phyloP scores from a whole-genome alignment of 2,888 invertebrate genomes.

The Eupithecia tripunctaria region DNA sequence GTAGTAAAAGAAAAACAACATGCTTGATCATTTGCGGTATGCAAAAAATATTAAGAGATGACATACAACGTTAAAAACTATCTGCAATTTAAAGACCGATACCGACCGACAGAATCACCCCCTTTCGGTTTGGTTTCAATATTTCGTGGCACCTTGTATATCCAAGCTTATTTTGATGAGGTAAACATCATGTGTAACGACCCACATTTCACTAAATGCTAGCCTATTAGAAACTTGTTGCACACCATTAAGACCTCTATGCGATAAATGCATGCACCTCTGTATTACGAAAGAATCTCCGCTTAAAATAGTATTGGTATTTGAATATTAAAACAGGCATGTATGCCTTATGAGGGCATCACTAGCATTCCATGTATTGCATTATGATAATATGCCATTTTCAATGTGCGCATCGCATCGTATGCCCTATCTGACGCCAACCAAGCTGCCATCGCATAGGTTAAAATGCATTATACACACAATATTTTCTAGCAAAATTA shows the following conservation, averaged over 20 bases:
- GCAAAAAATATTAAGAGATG: no score
- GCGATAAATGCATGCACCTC: conserved; percentile 29
- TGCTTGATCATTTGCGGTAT: no score
- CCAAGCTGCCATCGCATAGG: conserved; percentile 27
- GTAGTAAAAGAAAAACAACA: no score
- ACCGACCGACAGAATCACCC: no score
- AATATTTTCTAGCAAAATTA: conserved; percentile 7
- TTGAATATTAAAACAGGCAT: conserved; percentile 63
- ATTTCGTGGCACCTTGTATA: background rate
- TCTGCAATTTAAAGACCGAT: no score
- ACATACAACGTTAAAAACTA: no score
- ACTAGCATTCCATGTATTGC: conserved; percentile 76
- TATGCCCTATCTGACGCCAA: conserved; percentile 69
- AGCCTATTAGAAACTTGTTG: conserved; percentile 16
- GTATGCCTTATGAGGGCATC: conserved; percentile 67
- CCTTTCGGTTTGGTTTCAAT: no score
- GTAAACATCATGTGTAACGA: background rate
- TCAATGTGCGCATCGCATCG: conserved; percentile 73
- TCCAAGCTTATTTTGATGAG: background rate
- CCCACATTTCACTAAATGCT: conserved; percentile 11
- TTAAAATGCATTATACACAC: conserved; percentile 43
- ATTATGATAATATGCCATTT: conserved; percentile 82
- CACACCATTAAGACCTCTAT: conserved; percentile 8
- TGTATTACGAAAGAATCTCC: conserved; percentile 55
- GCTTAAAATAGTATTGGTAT: conserved; percentile 58